Conservation (phyloP, 2,888 invertebrate species). For the Vesta saturnalis region DNA sequence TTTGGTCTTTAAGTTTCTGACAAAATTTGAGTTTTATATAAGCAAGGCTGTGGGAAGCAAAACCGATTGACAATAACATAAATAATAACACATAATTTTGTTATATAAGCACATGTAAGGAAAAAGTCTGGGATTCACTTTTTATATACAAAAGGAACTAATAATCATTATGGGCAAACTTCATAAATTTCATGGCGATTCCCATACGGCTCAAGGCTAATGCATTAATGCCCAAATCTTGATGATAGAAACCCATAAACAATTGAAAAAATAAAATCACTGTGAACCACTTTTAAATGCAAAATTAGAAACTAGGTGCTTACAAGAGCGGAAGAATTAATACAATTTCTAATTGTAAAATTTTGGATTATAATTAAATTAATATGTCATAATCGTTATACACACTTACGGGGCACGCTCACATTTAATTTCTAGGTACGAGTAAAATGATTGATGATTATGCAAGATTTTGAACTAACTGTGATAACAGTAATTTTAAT, state of each 20-base stretch:
- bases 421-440: too few species aligned
- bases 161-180: not conserved
- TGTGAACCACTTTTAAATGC: not conserved
- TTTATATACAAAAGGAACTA: not conserved
- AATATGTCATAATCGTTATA: too few species aligned
- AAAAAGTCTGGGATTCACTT: not conserved
- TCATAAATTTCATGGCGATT: conserved; percentile 3
- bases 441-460: too few species aligned
- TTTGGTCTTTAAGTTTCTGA: too few species aligned
- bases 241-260: not conserved
- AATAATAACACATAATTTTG: not conserved
- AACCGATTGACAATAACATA: not conserved
- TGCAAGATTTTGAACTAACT: too few species aligned
- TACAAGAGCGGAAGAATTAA: not conserved
- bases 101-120: not conserved
- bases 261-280: not conserved
- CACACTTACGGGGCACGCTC: too few species aligned
- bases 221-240: conserved; percentile 1
- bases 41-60: not conserved
- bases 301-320: not conserved
- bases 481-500: not conserved
- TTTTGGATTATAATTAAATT: not conserved
- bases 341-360: not conserved
- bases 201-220: not conserved
- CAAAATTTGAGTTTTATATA: too few species aligned